These are phyloP conservation scores for Idaea straminata DNA, from an alignment of 2,888 invertebrate species.

Conservation along the genomic window DNA sequence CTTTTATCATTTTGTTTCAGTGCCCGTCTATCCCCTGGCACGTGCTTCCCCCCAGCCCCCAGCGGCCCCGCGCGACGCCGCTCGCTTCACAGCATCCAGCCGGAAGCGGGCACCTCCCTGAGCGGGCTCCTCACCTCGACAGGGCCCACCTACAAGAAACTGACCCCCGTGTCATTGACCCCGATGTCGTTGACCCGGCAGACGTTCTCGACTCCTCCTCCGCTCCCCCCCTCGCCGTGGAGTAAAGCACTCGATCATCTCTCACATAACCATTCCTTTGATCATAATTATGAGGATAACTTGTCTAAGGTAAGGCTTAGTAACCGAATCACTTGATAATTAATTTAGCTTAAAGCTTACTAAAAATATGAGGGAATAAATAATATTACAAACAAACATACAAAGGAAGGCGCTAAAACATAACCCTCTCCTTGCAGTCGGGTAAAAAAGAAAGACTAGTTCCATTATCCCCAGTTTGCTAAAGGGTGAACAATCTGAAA, in stretches of 20 bases:
- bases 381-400: no score
- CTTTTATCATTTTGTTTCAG: no score
- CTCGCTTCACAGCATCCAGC: conserved; percentile 44
- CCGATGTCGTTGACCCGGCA: conserved; percentile 40
- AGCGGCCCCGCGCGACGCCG: conserved; percentile 36
- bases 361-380: no score
- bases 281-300: conserved; percentile 84
- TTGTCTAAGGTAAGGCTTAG: conserved; percentile 51
- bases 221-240: conserved; percentile 56
- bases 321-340: no score
- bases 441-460: no score
- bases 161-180: conserved; percentile 56
- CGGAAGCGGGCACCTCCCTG: conserved; percentile 57
- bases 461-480: no score
- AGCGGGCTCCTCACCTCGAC: conserved; percentile 77
- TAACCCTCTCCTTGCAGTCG: no score
- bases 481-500: no score
- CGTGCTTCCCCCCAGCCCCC: conserved; percentile 2
- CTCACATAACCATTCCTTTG: conserved; percentile 83
- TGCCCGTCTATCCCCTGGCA: neutral
- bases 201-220: conserved; percentile 44
- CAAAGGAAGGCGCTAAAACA: no score
- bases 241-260: conserved; percentile 75
- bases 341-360: no score
- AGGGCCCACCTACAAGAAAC: conserved; percentile 73